Conservation (phyloP, 2,797 vertebrate genomes). For the Hapalemur alaotrensis region DNA sequence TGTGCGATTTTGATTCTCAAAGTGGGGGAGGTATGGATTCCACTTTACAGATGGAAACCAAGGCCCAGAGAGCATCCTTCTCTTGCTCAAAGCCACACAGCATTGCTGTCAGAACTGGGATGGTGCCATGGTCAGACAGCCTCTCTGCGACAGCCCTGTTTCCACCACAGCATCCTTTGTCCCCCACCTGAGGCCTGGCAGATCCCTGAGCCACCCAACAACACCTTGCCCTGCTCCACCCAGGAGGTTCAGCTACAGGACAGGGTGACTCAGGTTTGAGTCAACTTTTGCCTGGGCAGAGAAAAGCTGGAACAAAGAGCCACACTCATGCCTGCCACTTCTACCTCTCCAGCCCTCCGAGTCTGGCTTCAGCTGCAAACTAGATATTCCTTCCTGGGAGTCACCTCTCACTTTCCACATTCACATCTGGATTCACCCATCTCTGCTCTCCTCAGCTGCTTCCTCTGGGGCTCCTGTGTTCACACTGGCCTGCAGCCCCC, state of each 20-base stretch:
- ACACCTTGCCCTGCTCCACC: background rate
- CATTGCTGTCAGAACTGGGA: background rate
- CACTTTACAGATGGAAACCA: background rate
- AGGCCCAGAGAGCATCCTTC: background rate
- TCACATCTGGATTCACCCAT: background rate
- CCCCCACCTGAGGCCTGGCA: background rate
- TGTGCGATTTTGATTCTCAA: accelerated
- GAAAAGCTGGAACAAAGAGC: background rate
- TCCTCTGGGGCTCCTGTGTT: background rate
- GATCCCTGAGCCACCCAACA: background rate
- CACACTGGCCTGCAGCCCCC: no score
- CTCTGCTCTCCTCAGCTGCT: background rate
- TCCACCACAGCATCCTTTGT: accelerated
- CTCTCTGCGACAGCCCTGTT: background rate
- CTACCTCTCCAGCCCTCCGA: background rate
- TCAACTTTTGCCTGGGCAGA: background rate
- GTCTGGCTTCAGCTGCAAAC: no score
- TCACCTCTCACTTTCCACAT: accelerated
- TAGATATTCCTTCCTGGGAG: background rate
- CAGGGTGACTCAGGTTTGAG: background rate
- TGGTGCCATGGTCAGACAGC: accelerated
- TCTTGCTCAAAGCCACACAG: background rate
- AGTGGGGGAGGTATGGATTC: accelerated
- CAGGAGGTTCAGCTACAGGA: accelerated
- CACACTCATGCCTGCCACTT: accelerated